A percentile compares a stretch with the other conserved stretches of the same genome.
Conservation (phyloP, 2,113 vertebrate species). For the Lampris incognitus region DNA sequence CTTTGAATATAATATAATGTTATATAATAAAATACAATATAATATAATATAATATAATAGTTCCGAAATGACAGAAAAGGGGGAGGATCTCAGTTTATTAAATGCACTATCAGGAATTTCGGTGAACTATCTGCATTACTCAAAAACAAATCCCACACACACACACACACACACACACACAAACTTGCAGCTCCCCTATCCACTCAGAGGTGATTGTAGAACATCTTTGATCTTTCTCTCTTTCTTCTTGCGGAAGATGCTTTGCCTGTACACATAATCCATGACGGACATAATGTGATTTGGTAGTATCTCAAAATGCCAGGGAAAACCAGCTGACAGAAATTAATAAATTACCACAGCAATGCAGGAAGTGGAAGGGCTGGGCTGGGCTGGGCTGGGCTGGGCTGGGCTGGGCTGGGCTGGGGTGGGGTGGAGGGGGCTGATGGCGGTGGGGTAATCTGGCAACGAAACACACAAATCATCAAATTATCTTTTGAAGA, state of each 20-base stretch:
- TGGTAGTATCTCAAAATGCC: slow-evolving; percentile 83
- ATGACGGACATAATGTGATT: slow-evolving; percentile 84
- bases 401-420: slow-evolving; percentile 36
- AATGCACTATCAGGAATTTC: slow-evolving; percentile 1
- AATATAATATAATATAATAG: neutral
- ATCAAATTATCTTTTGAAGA: slow-evolving; percentile 66
- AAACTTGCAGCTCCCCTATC: slow-evolving; percentile 59
- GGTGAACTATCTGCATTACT: slow-evolving; percentile 18
- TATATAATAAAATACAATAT: too few species aligned
- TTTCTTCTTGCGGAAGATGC: slow-evolving; percentile 69
- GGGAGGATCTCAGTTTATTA: neutral
- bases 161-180: slow-evolving; percentile 32
- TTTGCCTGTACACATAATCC: slow-evolving; percentile 77
- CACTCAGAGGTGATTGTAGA: slow-evolving; percentile 76
- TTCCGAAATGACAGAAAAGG: slow-evolving; percentile 16
- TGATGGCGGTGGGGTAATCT: slow-evolving; percentile 68
- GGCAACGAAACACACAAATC: slow-evolving; percentile 87
- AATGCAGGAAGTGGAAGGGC: slow-evolving; percentile 57
- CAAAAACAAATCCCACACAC: slow-evolving; percentile 34
- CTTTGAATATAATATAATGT: too few species aligned
- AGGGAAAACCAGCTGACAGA: slow-evolving; percentile 80
- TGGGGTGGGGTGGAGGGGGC: neutral
- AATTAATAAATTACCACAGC: slow-evolving; percentile 87
- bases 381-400: slow-evolving; percentile 55
- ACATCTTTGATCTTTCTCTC: slow-evolving; percentile 79